Base-by-base conservation (phyloP, 2,797 vertebrate genomes). In the Lepidocolaptes lacrymiger region DNA sequence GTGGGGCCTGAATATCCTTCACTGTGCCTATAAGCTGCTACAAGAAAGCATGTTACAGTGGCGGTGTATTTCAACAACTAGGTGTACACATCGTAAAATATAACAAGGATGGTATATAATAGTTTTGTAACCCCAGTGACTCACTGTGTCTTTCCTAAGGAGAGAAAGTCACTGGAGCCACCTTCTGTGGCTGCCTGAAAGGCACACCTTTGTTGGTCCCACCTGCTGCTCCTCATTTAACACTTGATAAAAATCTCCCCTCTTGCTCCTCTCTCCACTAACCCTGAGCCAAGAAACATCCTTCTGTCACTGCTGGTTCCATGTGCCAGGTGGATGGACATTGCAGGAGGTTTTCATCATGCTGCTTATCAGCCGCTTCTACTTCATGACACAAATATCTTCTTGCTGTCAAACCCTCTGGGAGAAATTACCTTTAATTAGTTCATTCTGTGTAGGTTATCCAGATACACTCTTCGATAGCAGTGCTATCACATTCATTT, bases 211-310 rank as follows among this genome's bases (percentile, higher is more conserved):
- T 66, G 26, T 62, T 78, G 86, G 64, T 88, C 68, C 94, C 94
- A 97, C 97, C 97, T 97, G 96, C 66, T 95, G 87, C 88, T 93
- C 63, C 55, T 96, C 78, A 74, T 63, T 95, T 92, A 96, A 72
- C 81, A 68, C 81, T 73, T 2, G 48, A 97, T 97, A 97, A 89
- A 78, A 81, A 97, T 95, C 97, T 97, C 84, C 74, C 73, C 88
- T 95, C 87, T 94, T 96, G 68, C 87, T 97, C 82, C 91, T 97
- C 63, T 95, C 83, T 92, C 91, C 20, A 11, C 52, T 91, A 84
- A 91, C 56, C 56, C 59, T 62, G 62, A 96, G 91, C 69, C 74
- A 91, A 95, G 79, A 85, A 95, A 86, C 24, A 63, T 95, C 56
- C 41, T 91, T 94, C 59, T 94, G 85, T 96, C 92, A 91, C 75